Evolutionary conservation across 2,888 invertebrate genomes (phyloP).

Genomic region (Leptogaster cylindrica): DNA sequence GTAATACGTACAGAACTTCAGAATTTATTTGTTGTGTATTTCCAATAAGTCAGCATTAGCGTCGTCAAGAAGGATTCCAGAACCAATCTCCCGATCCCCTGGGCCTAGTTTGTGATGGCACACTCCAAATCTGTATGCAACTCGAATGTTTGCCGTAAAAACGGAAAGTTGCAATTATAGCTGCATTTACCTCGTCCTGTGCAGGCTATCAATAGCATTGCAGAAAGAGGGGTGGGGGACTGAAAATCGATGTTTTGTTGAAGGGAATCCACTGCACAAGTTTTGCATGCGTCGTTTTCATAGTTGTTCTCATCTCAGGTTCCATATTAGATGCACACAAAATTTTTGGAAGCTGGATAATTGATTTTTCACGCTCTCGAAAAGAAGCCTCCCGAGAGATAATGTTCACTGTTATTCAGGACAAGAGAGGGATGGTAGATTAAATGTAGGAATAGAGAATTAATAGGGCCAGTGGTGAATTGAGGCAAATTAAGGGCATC

Average conservation of each 20-base stretch:
- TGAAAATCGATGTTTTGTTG: constrained; percentile 17
- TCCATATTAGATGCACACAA: constrained; percentile 31
- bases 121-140: neutral
- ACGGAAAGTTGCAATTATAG: neutral
- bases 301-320: constrained; percentile 2
- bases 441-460: neutral
- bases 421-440: neutral
- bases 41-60: too few species aligned
- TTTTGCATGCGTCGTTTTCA: constrained; percentile 25
- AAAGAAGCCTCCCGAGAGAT: neutral
- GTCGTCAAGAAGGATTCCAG: too few species aligned
- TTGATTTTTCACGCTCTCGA: constrained; percentile 29
- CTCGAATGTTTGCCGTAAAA: neutral
- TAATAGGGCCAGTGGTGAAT: neutral
- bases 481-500: neutral
- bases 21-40: too few species aligned
- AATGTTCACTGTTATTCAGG: neutral
- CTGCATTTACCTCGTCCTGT: neutral
- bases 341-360: constrained; percentile 26
- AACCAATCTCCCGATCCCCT: too few species aligned
- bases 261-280: neutral
- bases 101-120: too few species aligned
- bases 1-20: too few species aligned
- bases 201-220: neutral
- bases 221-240: constrained; percentile 1